phyloP scores from a whole-genome alignment of 2,797 vertebrate genomes.

The Zenarchopterus dispar region DNA sequence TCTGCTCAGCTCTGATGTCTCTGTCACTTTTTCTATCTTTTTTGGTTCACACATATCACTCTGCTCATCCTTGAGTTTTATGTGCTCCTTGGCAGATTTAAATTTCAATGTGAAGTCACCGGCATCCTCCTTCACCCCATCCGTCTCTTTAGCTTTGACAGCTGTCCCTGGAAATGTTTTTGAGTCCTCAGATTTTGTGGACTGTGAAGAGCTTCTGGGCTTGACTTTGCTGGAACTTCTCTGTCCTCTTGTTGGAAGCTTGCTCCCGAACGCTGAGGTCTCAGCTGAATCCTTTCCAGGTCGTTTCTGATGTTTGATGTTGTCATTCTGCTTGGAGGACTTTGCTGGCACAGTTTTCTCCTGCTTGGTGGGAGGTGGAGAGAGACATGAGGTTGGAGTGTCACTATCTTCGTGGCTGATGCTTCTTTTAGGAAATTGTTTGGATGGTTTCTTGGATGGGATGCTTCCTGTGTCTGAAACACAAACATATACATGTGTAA shows the following conservation, averaged over 20 bases:
- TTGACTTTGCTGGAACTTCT: constrained; percentile 59
- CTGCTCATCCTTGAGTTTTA: constrained; percentile 18
- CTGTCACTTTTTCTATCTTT: constrained; percentile 23
- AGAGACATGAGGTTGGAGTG: constrained; percentile 30
- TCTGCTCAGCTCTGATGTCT: not conserved
- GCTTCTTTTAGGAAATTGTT: constrained; percentile 59
- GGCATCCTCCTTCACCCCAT: constrained; percentile 1
- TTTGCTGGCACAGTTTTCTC: constrained; percentile 52
- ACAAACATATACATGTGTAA: constrained; percentile 20
- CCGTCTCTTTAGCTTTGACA: constrained; percentile 11
- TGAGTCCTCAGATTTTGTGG: constrained; percentile 21
- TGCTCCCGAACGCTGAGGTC: constrained; percentile 46
- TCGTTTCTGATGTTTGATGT: constrained; percentile 54
- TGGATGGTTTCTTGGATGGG: constrained; percentile 39
- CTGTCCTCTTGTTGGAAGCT: constrained; percentile 62
- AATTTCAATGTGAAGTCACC: not conserved
- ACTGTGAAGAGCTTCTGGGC: constrained; percentile 35
- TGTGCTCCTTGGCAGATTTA: constrained; percentile 17
- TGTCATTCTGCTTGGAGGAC: constrained; percentile 53
- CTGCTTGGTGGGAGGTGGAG: constrained; percentile 53
- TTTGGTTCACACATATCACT: constrained; percentile 19
- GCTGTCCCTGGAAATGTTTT: not conserved
- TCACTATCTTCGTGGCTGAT: constrained; percentile 53
- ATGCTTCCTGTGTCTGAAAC: constrained; percentile 65
- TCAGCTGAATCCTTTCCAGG: constrained; percentile 54